Base-by-base conservation (phyloP, 2,888 invertebrate genomes). In the Leptopilina syphax region DNA sequence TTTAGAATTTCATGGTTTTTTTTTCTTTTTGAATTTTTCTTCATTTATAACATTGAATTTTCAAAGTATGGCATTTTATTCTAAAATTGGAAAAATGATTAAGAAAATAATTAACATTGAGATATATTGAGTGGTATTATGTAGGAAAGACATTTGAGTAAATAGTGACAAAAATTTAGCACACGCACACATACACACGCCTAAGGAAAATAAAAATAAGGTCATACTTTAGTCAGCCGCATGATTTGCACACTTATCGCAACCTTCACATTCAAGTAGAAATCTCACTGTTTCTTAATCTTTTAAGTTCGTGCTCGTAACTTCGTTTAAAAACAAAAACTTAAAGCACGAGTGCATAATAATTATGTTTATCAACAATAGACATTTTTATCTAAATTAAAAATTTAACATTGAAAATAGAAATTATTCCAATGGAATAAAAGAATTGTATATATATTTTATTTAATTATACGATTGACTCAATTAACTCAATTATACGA, bases 211-310 rank as follows among this genome's bases (percentile, higher is more conserved):
- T 34, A 73, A 73, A 34, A 73, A 57, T 73, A 57, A 73, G 73
- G 73, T 57, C 73, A 73, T 27, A 50, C 70, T n/a, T 34, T 57
- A 73, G 27, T 73, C 54, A 54, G 67, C 0, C 18, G 70, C n/a
- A 34, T 73, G 70, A 73, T 73, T 73, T 73, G 54, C 34, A 73
- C 54, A 73, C 54, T 73, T 73, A 54, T 73, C 70, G 57, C 54
- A 54, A 73, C 70, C 54, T 73, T 73, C 57, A 73, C 70, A 73
- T 73, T 73, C 57, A 73, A 27, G 27, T 54, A 73, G 73, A 57
- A 73, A 41, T 54, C 27, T 12, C 27, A 54, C 34, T 34, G 27
- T 70, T 47, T 54, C 13, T 70, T 13, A 13, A 54, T 50, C 70
- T 50, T 13, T 34, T 34, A 34, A 50, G 7, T 13, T 50, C 6